phyloP scores from a whole-genome alignment of 2,797 vertebrate genomes.

The Leucoraja ocellata region DNA sequence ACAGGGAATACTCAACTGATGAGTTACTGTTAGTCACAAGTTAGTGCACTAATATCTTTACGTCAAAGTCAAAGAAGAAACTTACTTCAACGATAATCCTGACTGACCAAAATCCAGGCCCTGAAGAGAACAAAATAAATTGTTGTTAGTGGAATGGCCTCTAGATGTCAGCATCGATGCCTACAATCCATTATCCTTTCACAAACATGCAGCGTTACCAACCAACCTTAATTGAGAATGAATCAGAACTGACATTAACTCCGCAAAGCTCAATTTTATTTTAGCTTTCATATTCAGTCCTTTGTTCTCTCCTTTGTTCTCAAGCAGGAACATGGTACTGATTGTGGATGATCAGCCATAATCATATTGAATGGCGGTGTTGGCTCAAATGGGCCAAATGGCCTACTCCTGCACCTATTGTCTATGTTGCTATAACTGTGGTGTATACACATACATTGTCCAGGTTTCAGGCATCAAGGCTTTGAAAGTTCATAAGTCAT shows the following conservation, averaged over 20 bases:
- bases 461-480: neutral
- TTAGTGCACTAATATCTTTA: neutral
- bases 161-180: constrained; percentile 29
- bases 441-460: neutral
- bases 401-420: too few species aligned
- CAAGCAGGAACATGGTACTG: neutral
- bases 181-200: neutral
- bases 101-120: neutral
- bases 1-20: neutral
- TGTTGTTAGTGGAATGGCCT: neutral
- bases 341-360: too few species aligned
- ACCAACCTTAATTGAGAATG: neutral
- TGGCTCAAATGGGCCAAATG: too few species aligned
- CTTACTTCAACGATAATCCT: constrained; percentile 30
- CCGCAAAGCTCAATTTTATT: neutral
- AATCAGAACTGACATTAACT: neutral
- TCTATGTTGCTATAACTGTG: too few species aligned
- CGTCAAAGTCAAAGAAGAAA: neutral
- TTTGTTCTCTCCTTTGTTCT: too few species aligned
- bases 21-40: too few species aligned
- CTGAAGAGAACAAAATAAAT: neutral
- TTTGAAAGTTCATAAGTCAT: too few species aligned
- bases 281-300: neutral
- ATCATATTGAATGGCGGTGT: too few species aligned
- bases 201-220: neutral